Base-by-base conservation (phyloP, 2,888 invertebrate genomes). In the Dioctria linearis region DNA sequence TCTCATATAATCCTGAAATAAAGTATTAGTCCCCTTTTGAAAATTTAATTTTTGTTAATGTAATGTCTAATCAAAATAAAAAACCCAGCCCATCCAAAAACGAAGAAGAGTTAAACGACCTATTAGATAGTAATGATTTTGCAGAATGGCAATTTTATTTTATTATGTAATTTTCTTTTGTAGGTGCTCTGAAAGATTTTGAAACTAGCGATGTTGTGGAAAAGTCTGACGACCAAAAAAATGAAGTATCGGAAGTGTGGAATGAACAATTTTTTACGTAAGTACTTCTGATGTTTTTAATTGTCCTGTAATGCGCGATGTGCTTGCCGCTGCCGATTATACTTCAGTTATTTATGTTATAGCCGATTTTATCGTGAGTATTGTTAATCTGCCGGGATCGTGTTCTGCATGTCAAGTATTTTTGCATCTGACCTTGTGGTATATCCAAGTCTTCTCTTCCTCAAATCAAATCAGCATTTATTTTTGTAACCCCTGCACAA, bases 241-340 rank as follows among this genome's bases (percentile, higher is more conserved):
- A 84, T 1, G 86, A 85, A 4, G 84, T 84, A 0, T 90, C 90
- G 69, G 93, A 92, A 84, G 89, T 92, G 84, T 95, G 94, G 94
- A 92, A 92, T 1, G 92, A 93, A 80, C 94, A 95, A 86, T 94
- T 94, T 85, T 91, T 95, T 3, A 92, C 92, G 84, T 92, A 94
- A 86, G 93, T 93, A 90, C 90, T 6, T 90, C 25, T 25, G 90
- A 9, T 5, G 4, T 51, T 69, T n/a, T 49, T 13, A n/a, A n/a
- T 39, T 51, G 54, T 4, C 5, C n/a, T n/a, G n/a, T n/a, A n/a
- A n/a, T n/a, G n/a, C n/a, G n/a, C n/a, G n/a, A n/a, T n/a, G n/a
- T n/a, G n/a, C n/a, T n/a, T n/a, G n/a, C n/a, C n/a, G n/a, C n/a
- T n/a, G n/a, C n/a, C n/a, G n/a, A n/a, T n/a, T n/a, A n/a, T n/a